Evolutionary conservation across 2,113 vertebrate genomes (phyloP), one percentile per base, ranked within the genome.

Genomic region (Otus sunia): DNA sequence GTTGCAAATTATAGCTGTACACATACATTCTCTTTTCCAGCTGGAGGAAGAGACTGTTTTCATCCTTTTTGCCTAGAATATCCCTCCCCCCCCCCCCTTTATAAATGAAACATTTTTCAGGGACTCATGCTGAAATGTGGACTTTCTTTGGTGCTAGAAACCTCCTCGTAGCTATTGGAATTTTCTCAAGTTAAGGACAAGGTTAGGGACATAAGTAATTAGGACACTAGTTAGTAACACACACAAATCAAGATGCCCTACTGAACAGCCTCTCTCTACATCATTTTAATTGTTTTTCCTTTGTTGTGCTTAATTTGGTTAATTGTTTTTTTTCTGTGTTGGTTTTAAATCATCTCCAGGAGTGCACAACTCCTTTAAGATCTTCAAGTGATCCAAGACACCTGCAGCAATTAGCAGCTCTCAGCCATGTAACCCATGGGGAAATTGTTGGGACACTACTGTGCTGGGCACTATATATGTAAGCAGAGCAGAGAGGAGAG

Each of bases 171-270:
- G 18, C 21, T 67, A 66, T 19, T 63, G 21, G 86, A 41, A 41
- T 45, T 80, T 73, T 73, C 20, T 53, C 25, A 69, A 86, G 5
- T 60, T 66, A 75, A 72, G 62, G 62, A 86, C 60, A 74, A 81
- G 73, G 20, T 60, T 79, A 88, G 92, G 27, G 17, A 49, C n/a
- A 36, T 23, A 63, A 77, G 37, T 75, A 90, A 92, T 79, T 91
- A 90, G 30, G 16, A 56, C 30, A 41, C 9, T n/a, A 58, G 67
- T 11, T 60, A 62, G 36, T 47, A 91, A 63, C 17, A 76, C 11
- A 27, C 15, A 62, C 16, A 86, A 58, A 89, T 81, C 47, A 75
- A 94, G 62, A 76, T 47, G 6, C 32, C n/a, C 12, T 39, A 71
- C 56, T 47, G 67, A 94, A 73, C 23, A 52, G 23, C 14, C 23